phyloP scores from a whole-genome alignment of 2,797 vertebrate species.

The Silurus lanzhouensis region DNA sequence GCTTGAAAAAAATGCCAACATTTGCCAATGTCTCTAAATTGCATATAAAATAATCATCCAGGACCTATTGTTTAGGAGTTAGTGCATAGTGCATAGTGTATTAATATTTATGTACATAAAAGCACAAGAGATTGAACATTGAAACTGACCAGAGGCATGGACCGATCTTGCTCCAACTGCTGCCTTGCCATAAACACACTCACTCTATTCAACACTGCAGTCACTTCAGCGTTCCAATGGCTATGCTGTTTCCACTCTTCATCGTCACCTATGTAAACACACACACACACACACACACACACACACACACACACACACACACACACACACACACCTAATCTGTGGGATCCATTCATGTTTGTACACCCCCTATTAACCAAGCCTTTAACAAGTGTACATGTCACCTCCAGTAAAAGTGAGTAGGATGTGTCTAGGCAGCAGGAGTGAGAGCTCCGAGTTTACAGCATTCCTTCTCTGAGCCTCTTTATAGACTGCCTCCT shows the following conservation, averaged over 20 bases:
- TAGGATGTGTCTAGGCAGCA: slow-evolving; percentile 68
- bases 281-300: slow-evolving; percentile 34
- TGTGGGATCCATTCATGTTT: neutral
- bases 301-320: slow-evolving; percentile 23
- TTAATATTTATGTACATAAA: neutral
- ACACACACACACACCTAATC: neutral
- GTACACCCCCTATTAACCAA: neutral
- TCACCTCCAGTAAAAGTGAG: slow-evolving; percentile 71
- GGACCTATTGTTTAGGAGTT: no score
- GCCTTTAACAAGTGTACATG: neutral
- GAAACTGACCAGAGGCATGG: slow-evolving; percentile 58
- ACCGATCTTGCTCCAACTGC: slow-evolving; percentile 67
- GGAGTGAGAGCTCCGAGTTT: slow-evolving; percentile 62
- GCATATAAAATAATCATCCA: no score
- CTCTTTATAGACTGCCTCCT: slow-evolving; percentile 67
- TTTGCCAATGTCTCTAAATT: no score
- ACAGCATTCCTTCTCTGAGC: slow-evolving; percentile 71
- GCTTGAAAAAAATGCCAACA: no score
- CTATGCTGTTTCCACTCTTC: slow-evolving; percentile 81
- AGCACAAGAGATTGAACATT: neutral
- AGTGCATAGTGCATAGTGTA: no score
- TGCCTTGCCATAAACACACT: slow-evolving; percentile 73
- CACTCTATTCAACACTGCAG: slow-evolving; percentile 74
- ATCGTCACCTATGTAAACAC: slow-evolving; percentile 72
- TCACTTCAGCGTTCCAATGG: slow-evolving; percentile 69